Evolutionary conservation across 2,797 vertebrate species (phyloP).

Genomic region (Distichodus sexfasciatus): DNA sequence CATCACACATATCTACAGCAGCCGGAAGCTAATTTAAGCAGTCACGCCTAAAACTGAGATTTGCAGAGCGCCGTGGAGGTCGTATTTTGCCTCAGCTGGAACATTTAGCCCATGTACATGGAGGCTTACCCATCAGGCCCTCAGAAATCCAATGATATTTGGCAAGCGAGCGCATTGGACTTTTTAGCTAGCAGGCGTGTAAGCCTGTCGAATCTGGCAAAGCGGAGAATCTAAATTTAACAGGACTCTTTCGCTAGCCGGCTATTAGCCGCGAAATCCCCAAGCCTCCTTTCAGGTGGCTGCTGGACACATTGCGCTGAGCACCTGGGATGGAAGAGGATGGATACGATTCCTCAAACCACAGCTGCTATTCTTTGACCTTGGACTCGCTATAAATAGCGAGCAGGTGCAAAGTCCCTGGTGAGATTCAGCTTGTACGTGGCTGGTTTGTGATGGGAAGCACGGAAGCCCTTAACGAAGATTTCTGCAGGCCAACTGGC

Average conservation of each 20-base stretch:
- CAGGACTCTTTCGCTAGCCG: conserved; percentile 1
- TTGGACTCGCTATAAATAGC: conserved; percentile 51
- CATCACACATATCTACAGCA: neutral
- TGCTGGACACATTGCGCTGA: conserved; percentile 35
- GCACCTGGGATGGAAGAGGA: conserved; percentile 16
- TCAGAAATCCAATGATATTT: conserved; percentile 8
- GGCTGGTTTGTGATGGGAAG: conserved; percentile 38
- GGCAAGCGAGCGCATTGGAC: conserved; percentile 1
- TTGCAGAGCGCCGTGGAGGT: conserved; percentile 9
- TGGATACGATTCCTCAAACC: conserved; percentile 32
- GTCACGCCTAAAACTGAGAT: neutral
- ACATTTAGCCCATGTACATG: conserved; percentile 17
- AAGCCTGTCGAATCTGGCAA: conserved; percentile 23
- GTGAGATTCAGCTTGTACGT: conserved; percentile 43
- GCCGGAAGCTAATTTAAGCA: neutral
- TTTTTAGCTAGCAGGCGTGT: conserved; percentile 17
- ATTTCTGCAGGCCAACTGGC: conserved; percentile 37
- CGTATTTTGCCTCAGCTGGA: conserved; percentile 19
- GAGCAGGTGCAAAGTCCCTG: conserved; percentile 47
- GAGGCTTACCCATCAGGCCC: conserved; percentile 2
- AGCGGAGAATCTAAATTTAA: conserved; percentile 26
- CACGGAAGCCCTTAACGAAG: conserved; percentile 45
- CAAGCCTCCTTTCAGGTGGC: conserved; percentile 23
- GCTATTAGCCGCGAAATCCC: conserved; percentile 16
- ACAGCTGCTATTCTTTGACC: conserved; percentile 48